Conservation (phyloP, 2,797 vertebrate species). For the Pipistrellus nathusii region DNA sequence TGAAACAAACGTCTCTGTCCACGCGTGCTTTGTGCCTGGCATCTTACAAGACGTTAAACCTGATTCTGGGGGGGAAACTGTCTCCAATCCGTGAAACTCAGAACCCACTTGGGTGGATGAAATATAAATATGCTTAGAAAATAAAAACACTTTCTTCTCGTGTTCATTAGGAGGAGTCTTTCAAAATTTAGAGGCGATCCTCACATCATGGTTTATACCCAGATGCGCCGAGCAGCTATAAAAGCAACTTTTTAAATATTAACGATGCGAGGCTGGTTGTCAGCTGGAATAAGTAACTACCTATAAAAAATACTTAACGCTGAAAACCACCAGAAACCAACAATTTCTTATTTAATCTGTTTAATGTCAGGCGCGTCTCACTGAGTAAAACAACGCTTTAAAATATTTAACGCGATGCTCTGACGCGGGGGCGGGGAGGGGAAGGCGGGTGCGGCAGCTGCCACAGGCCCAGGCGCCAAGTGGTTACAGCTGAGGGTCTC, state of each 20-base stretch:
- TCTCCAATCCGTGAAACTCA: slow-evolving; percentile 62
- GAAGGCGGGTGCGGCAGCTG: slow-evolving; percentile 59
- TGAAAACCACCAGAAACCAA: slow-evolving; percentile 80
- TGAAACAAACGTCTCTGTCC: slow-evolving; percentile 18
- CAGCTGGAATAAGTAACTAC: slow-evolving; percentile 73
- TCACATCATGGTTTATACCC: slow-evolving; percentile 56
- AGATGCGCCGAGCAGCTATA: slow-evolving; percentile 67
- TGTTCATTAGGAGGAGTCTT: slow-evolving; percentile 70
- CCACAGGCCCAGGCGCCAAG: slow-evolving; percentile 70
- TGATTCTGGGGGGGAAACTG: neutral
- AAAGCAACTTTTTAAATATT: slow-evolving; percentile 82
- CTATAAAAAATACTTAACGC: slow-evolving; percentile 75
- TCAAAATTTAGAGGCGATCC: slow-evolving; percentile 68
- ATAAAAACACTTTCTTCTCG: slow-evolving; percentile 70
- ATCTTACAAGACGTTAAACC: slow-evolving; percentile 35
- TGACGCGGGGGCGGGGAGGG: neutral
- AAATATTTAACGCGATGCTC: slow-evolving; percentile 85
- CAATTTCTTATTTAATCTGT: slow-evolving; percentile 84
- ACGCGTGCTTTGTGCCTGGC: neutral
- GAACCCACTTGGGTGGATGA: slow-evolving; percentile 53
- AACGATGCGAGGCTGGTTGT: slow-evolving; percentile 67
- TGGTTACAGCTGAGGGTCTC: slow-evolving; percentile 77
- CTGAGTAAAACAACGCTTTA: slow-evolving; percentile 80
- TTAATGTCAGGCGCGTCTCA: slow-evolving; percentile 84
- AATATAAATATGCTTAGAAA: slow-evolving; percentile 75